A percentile compares a stretch with the other conserved stretches of the same genome.
These are phyloP conservation scores for Gymnoscelis rufifasciata DNA, from an alignment of 2,888 invertebrate genomes.

Conservation along the genomic window DNA sequence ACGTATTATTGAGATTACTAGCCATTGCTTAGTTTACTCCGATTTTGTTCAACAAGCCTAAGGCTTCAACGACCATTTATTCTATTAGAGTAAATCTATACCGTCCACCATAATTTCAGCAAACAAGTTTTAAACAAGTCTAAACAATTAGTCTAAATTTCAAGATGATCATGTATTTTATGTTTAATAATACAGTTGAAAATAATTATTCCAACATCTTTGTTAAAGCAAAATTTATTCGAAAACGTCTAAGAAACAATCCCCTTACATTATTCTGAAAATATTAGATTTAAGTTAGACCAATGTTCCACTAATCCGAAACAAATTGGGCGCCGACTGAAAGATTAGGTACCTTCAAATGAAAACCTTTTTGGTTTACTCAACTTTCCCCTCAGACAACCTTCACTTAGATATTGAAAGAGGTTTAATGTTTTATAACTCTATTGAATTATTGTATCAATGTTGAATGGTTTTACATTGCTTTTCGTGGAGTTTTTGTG, in stretches of 20 bases:
- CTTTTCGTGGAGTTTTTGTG: neutral
- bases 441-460: neutral
- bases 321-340: conserved; percentile 2
- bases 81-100: too few species aligned
- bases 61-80: too few species aligned
- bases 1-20: too few species aligned
- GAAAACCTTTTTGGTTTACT: conserved; percentile 10
- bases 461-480: too few species aligned
- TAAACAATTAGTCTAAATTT: too few species aligned
- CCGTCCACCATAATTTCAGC: neutral
- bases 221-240: neutral
- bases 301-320: conserved; percentile 1
- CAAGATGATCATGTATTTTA: too few species aligned
- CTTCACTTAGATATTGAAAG: conserved; percentile 3
- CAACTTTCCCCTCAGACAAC: conserved; percentile 7
- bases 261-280: neutral
- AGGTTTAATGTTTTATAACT: neutral
- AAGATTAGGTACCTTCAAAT: conserved; percentile 5
- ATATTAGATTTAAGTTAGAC: neutral
- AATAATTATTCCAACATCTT: too few species aligned
- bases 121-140: too few species aligned
- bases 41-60: too few species aligned
- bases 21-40: too few species aligned
- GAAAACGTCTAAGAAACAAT: neutral
- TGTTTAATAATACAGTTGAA: too few species aligned